These are phyloP conservation scores for Phenganax subtilis DNA, from an alignment of 92 coral and sea anemone genomes.

Conservation along the genomic window DNA sequence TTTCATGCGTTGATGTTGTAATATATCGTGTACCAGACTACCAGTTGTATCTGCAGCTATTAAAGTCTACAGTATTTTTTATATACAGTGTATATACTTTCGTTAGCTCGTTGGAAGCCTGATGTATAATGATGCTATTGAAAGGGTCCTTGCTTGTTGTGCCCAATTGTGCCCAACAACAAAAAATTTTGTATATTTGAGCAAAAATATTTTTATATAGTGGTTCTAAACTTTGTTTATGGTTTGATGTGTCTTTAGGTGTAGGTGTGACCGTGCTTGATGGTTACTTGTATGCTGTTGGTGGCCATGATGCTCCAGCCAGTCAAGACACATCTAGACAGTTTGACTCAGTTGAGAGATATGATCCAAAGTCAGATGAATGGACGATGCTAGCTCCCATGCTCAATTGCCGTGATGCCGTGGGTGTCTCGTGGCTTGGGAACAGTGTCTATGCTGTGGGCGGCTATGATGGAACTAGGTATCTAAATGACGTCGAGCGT, in stretches of 20 bases:
- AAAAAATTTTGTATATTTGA: no score
- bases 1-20: no score
- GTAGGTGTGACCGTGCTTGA: slow-evolving; percentile 94
- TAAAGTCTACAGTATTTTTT: no score
- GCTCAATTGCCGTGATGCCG: slow-evolving; percentile 99
- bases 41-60: no score
- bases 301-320: slow-evolving; percentile 99
- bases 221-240: neutral
- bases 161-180: no score
- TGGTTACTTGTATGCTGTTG: slow-evolving; percentile 91
- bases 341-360: slow-evolving; percentile 95
- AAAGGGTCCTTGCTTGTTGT: no score
- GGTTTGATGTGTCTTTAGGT: slow-evolving; percentile 41
- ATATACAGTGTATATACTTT: no score
- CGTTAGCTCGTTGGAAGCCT: no score
- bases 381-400: slow-evolving; percentile 97
- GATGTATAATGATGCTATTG: no score
- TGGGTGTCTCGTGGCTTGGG: slow-evolving; percentile 93
- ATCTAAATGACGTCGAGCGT: slow-evolving; percentile 88
- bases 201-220: no score
- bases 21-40: no score
- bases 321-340: slow-evolving; percentile 94
- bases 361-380: slow-evolving; percentile 97
- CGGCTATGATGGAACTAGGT: slow-evolving; percentile 85
- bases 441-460: slow-evolving; percentile 90